A percentile compares a stretch with the other conserved stretches of the same genome.
These are phyloP conservation scores for Nymphalis io DNA, from an alignment of 1,140 invertebrate genomes.

Conservation along the genomic window DNA sequence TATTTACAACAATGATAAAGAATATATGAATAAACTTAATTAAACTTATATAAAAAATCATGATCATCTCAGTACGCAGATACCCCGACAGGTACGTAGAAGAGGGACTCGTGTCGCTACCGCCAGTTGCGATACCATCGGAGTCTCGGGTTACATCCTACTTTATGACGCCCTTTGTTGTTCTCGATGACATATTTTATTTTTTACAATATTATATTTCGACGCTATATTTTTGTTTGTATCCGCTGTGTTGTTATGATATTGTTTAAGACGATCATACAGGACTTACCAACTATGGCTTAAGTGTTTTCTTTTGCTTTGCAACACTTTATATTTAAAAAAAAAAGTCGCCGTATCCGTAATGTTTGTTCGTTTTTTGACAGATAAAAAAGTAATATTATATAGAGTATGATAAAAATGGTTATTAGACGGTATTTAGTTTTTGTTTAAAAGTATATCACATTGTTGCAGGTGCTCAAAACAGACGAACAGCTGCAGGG, in stretches of 20 bases:
- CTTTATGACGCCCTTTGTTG: slow-evolving; percentile 43
- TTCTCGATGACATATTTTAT: slow-evolving; percentile 32
- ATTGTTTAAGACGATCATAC: neutral
- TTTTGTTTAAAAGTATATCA: slow-evolving; percentile 25
- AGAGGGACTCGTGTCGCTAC: slow-evolving; percentile 27
- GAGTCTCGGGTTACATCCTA: slow-evolving; percentile 47
- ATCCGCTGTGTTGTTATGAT: neutral
- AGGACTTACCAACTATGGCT: too few species aligned
- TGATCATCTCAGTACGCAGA: neutral
- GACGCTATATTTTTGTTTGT: slow-evolving; percentile 19
- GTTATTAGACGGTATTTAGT: too few species aligned
- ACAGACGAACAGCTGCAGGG: slow-evolving; percentile 84
- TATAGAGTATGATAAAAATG: neutral
- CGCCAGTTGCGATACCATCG: slow-evolving; percentile 45
- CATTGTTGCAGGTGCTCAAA: slow-evolving; percentile 86
- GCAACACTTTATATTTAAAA: too few species aligned
- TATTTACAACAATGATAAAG: neutral
- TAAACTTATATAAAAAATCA: slow-evolving; percentile 3
- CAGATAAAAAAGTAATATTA: neutral
- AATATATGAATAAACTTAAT: neutral
- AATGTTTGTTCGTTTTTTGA: too few species aligned
- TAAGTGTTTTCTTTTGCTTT: too few species aligned
- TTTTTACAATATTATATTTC: slow-evolving; percentile 24
- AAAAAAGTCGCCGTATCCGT: too few species aligned
- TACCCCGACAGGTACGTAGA: neutral